Percentiles rank a stretch among this genome's conserved stretches.
phyloP scores from a whole-genome alignment of 2,797 vertebrate genomes.

The Perodicticus potto region DNA sequence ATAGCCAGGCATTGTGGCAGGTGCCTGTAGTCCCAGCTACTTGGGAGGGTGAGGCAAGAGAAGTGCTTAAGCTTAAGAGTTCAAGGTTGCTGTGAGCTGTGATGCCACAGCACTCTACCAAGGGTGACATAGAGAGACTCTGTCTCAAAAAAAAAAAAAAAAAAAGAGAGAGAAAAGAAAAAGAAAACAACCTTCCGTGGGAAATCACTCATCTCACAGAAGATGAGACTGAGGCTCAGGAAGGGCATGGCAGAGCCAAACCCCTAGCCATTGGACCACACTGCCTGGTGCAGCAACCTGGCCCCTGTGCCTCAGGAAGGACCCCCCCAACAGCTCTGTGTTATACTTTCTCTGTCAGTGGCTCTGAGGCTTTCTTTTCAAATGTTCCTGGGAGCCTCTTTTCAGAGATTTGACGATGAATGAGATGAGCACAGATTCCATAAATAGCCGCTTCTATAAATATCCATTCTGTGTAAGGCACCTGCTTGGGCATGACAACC shows the following conservation, averaged over 20 bases:
- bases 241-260: background rate
- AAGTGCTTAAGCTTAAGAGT: too few relatives aligned
- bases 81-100: too few relatives aligned
- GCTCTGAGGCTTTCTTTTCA: background rate
- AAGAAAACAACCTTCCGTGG: background rate
- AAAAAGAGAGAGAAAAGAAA: too few relatives aligned
- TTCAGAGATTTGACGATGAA: background rate
- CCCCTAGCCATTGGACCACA: background rate
- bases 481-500: background rate
- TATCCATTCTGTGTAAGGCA: background rate
- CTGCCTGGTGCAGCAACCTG: accelerated
- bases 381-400: background rate
- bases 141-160: too few relatives aligned
- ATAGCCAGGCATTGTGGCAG: too few relatives aligned
- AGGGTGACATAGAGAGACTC: too few relatives aligned
- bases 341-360: accelerated
- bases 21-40: too few relatives aligned
- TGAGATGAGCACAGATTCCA: background rate
- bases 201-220: background rate
- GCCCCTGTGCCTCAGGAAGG: background rate
- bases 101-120: too few relatives aligned
- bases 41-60: too few relatives aligned
- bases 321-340: background rate
- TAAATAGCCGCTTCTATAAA: conserved; percentile 68
- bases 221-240: background rate